Percentiles rank a stretch among this genome's conserved stretches.
Evolutionary conservation across 1,140 invertebrate species (phyloP).

Genomic region (Luehdorfia chinensis): DNA sequence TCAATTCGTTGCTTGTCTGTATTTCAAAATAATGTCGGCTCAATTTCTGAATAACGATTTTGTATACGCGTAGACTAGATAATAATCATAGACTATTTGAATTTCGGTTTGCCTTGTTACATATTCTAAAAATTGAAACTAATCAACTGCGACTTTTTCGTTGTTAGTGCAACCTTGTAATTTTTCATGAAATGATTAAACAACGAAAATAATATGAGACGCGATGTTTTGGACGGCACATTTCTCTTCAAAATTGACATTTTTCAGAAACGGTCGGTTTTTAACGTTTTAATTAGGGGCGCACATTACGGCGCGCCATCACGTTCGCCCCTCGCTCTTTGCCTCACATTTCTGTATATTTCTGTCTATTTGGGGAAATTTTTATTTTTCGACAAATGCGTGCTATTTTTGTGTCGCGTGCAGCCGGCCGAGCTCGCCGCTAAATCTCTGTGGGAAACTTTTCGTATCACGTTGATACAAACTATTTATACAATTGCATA

Average conservation of each 20-base stretch:
- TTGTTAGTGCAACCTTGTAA: slow-evolving; percentile 21
- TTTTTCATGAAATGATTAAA: slow-evolving; percentile 34
- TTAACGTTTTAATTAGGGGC: slow-evolving; percentile 77
- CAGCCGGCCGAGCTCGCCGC: slow-evolving; percentile 62
- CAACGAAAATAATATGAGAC: slow-evolving; percentile 67
- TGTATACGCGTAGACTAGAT: slow-evolving; percentile 32
- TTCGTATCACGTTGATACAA: slow-evolving; percentile 40
- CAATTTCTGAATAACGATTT: slow-evolving; percentile 50
- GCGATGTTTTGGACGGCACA: slow-evolving; percentile 66
- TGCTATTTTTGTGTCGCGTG: slow-evolving; percentile 73
- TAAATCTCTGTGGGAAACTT: slow-evolving; percentile 75
- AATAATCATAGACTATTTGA: slow-evolving; percentile 10
- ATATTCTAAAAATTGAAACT: slow-evolving; percentile 7
- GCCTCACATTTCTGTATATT: slow-evolving; percentile 75
- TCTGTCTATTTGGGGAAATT: slow-evolving; percentile 74
- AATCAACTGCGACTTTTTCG: slow-evolving; percentile 3
- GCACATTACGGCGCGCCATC: slow-evolving; percentile 70
- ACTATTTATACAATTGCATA: no score
- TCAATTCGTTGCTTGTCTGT: slow-evolving; percentile 57
- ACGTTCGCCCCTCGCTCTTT: slow-evolving; percentile 69
- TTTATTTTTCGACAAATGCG: slow-evolving; percentile 75
- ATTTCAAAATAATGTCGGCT: slow-evolving; percentile 48
- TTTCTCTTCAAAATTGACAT: slow-evolving; percentile 75
- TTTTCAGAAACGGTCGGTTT: slow-evolving; percentile 72
- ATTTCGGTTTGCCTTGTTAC: background rate